Evolutionary conservation across 2,888 invertebrate species (phyloP).

Genomic region (Nycteola revayana): DNA sequence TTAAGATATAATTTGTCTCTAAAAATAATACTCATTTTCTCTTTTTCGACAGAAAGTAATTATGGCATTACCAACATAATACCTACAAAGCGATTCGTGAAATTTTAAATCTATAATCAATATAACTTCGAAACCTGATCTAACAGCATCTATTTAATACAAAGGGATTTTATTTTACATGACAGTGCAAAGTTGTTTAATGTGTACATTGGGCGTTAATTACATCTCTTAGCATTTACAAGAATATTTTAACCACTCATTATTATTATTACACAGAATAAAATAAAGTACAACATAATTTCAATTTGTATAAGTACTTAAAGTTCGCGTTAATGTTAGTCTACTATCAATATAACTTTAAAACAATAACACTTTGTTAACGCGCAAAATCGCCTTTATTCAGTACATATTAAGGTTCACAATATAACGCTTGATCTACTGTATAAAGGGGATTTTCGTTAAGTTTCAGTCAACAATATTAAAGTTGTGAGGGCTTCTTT

Average conservation of each 20-base stretch:
- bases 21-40: slow-evolving; percentile 79
- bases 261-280: slow-evolving; percentile 34
- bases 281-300: slow-evolving; percentile 37
- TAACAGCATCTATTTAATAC: slow-evolving; percentile 63
- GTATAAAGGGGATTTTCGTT: slow-evolving; percentile 23
- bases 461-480: slow-evolving; percentile 24
- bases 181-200: slow-evolving; percentile 69
- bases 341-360: slow-evolving; percentile 22
- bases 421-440: slow-evolving; percentile 9
- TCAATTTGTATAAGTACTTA: slow-evolving; percentile 34
- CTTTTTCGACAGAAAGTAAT: slow-evolving; percentile 62
- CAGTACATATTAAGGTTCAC: slow-evolving; percentile 12
- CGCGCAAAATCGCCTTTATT: slow-evolving; percentile 26
- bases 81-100: slow-evolving; percentile 69
- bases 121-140: slow-evolving; percentile 53
- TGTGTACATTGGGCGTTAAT: slow-evolving; percentile 69
- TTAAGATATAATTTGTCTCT: slow-evolving; percentile 79
- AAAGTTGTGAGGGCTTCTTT: slow-evolving; percentile 11
- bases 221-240: slow-evolving; percentile 61
- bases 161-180: slow-evolving; percentile 68
- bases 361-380: slow-evolving; percentile 29
- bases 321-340: slow-evolving; percentile 29
- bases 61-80: slow-evolving; percentile 71
- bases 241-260: slow-evolving; percentile 40
- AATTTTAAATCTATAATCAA: slow-evolving; percentile 55